phyloP scores from a whole-genome alignment of 37 sponge, comb jelly and placozoan species.

The Bolinopsis microptera region DNA sequence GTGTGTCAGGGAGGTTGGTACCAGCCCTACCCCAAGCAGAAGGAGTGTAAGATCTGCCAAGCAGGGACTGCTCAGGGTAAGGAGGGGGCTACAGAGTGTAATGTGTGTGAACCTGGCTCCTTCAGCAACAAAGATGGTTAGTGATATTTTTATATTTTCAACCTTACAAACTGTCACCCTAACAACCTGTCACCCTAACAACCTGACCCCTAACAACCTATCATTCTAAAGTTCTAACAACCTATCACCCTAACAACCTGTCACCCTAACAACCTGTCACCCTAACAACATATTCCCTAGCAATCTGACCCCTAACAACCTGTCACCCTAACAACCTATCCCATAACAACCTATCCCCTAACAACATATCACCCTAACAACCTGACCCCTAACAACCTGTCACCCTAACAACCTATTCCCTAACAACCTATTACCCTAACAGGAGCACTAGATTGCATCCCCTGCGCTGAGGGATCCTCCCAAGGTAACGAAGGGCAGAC shows the following conservation, averaged over 20 bases:
- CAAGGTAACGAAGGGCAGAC: neutral
- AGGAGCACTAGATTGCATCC: neutral
- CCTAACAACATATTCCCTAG: too few relatives aligned
- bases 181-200: neutral
- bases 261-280: too few relatives aligned
- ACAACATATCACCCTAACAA: neutral
- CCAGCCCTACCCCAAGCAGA: conserved; percentile 29
- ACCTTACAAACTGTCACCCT: neutral
- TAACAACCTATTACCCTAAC: too few relatives aligned
- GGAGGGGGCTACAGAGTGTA: neutral
- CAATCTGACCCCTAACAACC: too few relatives aligned
- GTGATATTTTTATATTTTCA: neutral
- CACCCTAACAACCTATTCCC: too few relatives aligned
- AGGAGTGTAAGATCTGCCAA: neutral
- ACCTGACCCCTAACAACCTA: neutral
- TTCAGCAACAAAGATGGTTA: neutral
- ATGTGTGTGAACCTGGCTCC: neutral
- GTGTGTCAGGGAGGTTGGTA: neutral
- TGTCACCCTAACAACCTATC: neutral
- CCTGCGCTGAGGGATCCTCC: neutral
- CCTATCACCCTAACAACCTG: neutral
- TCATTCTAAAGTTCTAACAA: neutral
- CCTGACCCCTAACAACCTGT: neutral
- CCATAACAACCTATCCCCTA: too few relatives aligned
- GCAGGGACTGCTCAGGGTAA: neutral